Percentiles rank a stretch among this genome's conserved stretches.
phyloP scores from a whole-genome alignment of 2,113 vertebrate species.

The Podarcis muralis region DNA sequence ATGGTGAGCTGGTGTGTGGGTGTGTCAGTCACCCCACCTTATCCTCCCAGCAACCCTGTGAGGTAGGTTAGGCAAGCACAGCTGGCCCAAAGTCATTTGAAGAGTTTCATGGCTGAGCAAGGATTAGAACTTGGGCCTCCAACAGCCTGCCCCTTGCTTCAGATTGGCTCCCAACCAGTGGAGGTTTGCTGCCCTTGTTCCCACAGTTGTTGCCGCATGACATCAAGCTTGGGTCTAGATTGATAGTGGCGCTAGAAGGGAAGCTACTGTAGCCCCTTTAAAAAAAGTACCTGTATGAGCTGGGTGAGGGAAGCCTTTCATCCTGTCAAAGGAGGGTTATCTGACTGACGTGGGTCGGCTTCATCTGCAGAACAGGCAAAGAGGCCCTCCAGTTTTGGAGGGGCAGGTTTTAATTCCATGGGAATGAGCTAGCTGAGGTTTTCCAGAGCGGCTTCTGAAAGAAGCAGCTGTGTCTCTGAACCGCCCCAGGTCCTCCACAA shows the following conservation, averaged over 20 bases:
- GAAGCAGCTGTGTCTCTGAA: conserved; percentile 22
- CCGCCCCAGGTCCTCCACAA: background rate
- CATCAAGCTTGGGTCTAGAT: too few species aligned
- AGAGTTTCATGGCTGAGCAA: background rate
- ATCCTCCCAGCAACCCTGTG: background rate
- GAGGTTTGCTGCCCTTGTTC: background rate
- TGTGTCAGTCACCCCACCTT: background rate
- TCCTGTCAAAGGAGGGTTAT: background rate
- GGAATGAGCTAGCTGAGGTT: conserved; percentile 70
- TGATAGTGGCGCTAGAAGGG: too few species aligned
- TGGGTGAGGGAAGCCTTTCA: background rate
- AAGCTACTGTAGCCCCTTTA: background rate
- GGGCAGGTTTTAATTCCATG: conserved; percentile 28
- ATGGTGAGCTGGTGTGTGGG: background rate
- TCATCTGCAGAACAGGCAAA: background rate
- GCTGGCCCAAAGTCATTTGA: background rate
- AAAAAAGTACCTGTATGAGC: background rate
- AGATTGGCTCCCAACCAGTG: background rate
- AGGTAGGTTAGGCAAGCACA: background rate
- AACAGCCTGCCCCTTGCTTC: too few species aligned
- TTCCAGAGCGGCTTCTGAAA: conserved; percentile 31
- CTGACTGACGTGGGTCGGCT: background rate
- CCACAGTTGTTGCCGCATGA: too few species aligned
- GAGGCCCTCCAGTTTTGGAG: background rate
- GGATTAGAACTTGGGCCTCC: background rate